These are phyloP conservation scores for Odontocolon sp. DNA, from an alignment of 2,888 invertebrate genomes.

Conservation along the genomic window DNA sequence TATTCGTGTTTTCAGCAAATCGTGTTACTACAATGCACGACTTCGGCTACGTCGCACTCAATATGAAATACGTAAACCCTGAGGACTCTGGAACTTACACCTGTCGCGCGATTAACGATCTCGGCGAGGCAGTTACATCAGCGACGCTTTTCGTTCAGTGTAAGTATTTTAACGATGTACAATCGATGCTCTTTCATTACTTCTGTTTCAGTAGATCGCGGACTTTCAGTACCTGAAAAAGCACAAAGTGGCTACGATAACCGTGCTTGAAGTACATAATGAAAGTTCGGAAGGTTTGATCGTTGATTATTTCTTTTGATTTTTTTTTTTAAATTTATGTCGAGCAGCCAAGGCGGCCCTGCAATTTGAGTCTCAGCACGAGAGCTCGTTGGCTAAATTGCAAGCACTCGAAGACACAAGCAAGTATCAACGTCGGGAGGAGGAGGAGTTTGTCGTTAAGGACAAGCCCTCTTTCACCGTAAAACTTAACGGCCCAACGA, in stretches of 20 bases:
- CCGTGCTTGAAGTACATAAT: constrained; percentile 18
- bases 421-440: constrained; percentile 90
- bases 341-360: constrained; percentile 91
- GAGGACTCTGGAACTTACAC: constrained; percentile 99
- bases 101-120: constrained; percentile 94
- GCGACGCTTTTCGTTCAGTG: constrained; percentile 94
- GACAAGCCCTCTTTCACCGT: constrained; percentile 93
- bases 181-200: neutral
- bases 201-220: constrained; percentile 30
- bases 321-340: constrained; percentile 64
- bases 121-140: constrained; percentile 97
- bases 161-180: constrained; percentile 80
- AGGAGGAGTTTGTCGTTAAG: constrained; percentile 90
- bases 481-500: constrained; percentile 92
- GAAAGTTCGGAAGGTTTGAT: constrained; percentile 12
- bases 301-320: constrained; percentile 4
- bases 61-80: constrained; percentile 96
- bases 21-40: constrained; percentile 97
- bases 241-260: constrained; percentile 13
- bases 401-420: constrained; percentile 92
- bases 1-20: constrained; percentile 84
- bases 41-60: constrained; percentile 97
- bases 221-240: constrained; percentile 24
- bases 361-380: constrained; percentile 94
- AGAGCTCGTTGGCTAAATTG: constrained; percentile 93